Base-by-base conservation (phyloP, 37 sponge, comb jelly and placozoan genomes). In the Chondrilla cf. caribensis region DNA sequence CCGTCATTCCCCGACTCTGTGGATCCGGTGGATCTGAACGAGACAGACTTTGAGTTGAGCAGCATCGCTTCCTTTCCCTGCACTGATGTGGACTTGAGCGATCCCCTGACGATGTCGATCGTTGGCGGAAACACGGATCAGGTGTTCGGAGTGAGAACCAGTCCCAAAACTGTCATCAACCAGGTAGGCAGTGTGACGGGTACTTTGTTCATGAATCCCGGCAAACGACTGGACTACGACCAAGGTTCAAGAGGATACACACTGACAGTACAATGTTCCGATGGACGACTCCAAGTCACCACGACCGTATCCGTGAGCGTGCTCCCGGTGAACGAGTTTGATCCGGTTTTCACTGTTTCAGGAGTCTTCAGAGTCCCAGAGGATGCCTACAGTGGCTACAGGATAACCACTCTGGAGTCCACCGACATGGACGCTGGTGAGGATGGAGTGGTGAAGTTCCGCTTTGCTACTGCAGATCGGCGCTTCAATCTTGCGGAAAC, bases 371-470 rank as follows among this genome's bases (percentile, higher is more conserved):
- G 40, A 2, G 24, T 73, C 2, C 24, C 15, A 22, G 76, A 73
- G 76, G 40, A 73, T 73, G 76, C 40, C 2, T 73, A 73, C 36
- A n/a, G 18, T 37, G 76, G 76, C 40, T 73, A 73, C 44, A 73
- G 44, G 24, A 39, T 73, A 2, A 42, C 76, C 24, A 73, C 76
- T 24, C 44, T 73, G 38, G 24, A 0, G 1, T 17, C 76, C 44
- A 58, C 32, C 15, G 91, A 90, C 42, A 21, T 26, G 8, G 92
- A 92, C 51, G 60, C 38, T n/a, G 92, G 92, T 0, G 60, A 32
- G 8, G 92, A 92, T 80, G 92, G 92, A 22, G 54, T 78, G 58
- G 83, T 92, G 54, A 40, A 18, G 15, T 88, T 86, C 42, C 22
- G 18, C 5, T 62, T 86, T 6, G 6, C 14, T 4, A 85, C 68